phyloP scores from a whole-genome alignment of 2,797 vertebrate genomes.

The Dallia pectoralis region DNA sequence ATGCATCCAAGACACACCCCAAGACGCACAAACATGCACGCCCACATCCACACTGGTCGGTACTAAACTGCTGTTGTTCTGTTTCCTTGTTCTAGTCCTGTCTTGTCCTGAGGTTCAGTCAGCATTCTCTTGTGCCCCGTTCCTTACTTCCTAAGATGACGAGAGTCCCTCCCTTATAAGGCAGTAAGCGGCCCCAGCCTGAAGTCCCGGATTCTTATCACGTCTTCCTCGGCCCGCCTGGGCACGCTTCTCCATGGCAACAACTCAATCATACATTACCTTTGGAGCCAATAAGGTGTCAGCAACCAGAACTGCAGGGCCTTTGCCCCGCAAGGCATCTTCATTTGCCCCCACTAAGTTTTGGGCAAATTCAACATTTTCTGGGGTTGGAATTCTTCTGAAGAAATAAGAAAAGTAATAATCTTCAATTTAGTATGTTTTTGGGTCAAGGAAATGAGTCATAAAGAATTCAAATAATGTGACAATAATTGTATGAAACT shows the following conservation, averaged over 20 bases:
- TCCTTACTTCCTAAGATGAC: neutral
- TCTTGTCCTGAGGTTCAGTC: slow-evolving; percentile 20
- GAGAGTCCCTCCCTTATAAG: slow-evolving; percentile 57
- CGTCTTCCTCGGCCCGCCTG: slow-evolving; percentile 23
- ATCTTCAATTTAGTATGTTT: too few species aligned
- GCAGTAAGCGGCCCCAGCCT: slow-evolving; percentile 31
- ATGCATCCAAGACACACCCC: neutral
- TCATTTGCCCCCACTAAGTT: too few species aligned
- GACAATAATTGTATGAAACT: too few species aligned
- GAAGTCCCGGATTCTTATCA: slow-evolving; percentile 52
- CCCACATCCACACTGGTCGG: neutral
- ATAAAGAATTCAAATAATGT: too few species aligned
- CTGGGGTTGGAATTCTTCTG: too few species aligned
- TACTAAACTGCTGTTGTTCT: slow-evolving; percentile 4
- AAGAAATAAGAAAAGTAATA: too few species aligned
- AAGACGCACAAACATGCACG: neutral
- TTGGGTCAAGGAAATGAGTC: too few species aligned
- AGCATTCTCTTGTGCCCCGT: slow-evolving; percentile 20
- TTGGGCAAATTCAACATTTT: too few species aligned
- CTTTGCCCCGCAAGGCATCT: too few species aligned
- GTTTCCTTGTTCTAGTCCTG: slow-evolving; percentile 12
- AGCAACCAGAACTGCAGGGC: slow-evolving; percentile 16
- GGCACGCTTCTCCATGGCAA: slow-evolving; percentile 29
- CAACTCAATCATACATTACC: slow-evolving; percentile 25
- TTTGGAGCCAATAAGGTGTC: slow-evolving; percentile 45